Base-by-base conservation (phyloP, 2,797 vertebrate genomes). In the Sebastolobus alascanus region DNA sequence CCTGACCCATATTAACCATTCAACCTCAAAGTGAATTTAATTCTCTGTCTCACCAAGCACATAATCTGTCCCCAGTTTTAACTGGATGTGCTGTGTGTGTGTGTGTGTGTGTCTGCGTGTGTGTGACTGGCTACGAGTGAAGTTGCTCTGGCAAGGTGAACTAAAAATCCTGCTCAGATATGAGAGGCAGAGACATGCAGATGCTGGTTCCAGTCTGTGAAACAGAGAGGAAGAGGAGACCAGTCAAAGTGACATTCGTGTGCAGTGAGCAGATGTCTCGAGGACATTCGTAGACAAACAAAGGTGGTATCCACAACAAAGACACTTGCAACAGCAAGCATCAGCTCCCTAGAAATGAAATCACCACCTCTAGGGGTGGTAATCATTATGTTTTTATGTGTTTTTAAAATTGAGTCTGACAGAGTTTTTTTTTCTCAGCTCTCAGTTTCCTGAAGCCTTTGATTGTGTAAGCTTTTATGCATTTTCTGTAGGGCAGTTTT, bases 1-100 rank as follows among this genome's bases (percentile, higher is more conserved):
- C 75, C 0, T 90, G 84, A 87, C 81, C 84, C 77, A 92, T 80
- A 89, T 91, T 80, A 90, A 87, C 81, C 75, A 87, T 86, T 84
- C 82, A 84, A 64, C 86, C 84, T 87, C 71, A 88, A 64, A 89
- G 79, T 82, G 74, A 90, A 77, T 75, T 87, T 63, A 84, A 89
- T 83, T 86, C 78, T 84, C 27, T 29, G 54, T 86, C 71, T 88
- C 72, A 86, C 43, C 84, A 76, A 89, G 79, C 82, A 77, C 78
- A 81, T 85, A 78, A 85, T 89, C 87, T 76, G 54, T 70, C 46
- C 73, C 72, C 71, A 31, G 61, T 81, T 84, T 79, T 22, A 79
- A 82, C 27, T 60, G 25, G 25, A 56, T 63, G 55, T 25, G 10
- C 16, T 68, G n/a, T 16, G 40, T 50, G 38, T 37, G 43, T 37